Evolutionary conservation across 2,888 invertebrate genomes (phyloP).

Genomic region (Patella ulyssiponensis): DNA sequence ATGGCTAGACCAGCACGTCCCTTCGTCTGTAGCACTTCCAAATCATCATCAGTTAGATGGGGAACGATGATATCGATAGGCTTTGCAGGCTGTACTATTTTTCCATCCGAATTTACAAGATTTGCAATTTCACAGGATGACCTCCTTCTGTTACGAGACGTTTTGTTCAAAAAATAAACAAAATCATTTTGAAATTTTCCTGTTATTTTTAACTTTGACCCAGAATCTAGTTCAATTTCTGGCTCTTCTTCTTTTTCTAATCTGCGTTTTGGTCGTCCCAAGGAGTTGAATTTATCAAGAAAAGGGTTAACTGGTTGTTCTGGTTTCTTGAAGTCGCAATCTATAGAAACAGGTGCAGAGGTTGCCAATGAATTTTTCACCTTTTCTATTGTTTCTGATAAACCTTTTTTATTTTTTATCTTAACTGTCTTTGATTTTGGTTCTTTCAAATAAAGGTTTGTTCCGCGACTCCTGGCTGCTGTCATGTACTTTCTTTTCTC

Average conservation of each 20-base stretch:
- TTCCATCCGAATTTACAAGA: conserved; percentile 42
- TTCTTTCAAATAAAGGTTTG: conserved; percentile 29
- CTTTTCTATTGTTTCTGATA: conserved; percentile 6
- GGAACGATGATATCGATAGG: conserved; percentile 63
- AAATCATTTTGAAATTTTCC: conserved; percentile 71
- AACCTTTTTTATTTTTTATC: neutral
- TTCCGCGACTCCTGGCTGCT: conserved; percentile 22
- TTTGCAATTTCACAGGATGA: conserved; percentile 48
- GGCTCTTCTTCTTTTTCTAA: conserved; percentile 26
- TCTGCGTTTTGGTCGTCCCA: conserved; percentile 29
- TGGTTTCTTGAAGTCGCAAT: conserved; percentile 2
- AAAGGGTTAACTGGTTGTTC: conserved; percentile 8
- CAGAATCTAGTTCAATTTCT: conserved; percentile 39
- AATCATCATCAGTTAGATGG: conserved; percentile 64
- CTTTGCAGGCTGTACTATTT: conserved; percentile 56
- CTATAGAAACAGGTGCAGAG: neutral
- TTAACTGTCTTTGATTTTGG: conserved; percentile 17
- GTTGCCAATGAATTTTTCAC: neutral
- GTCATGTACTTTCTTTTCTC: conserved; percentile 39
- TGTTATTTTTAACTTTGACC: conserved; percentile 68
- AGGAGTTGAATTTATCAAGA: conserved; percentile 22
- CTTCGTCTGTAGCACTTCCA: conserved; percentile 53
- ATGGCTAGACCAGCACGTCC: conserved; percentile 31
- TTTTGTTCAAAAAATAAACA: conserved; percentile 70
- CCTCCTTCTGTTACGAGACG: conserved; percentile 57